Evolutionary conservation across 2,797 vertebrate genomes (phyloP).

Genomic region (Rhinichthys osculus): DNA sequence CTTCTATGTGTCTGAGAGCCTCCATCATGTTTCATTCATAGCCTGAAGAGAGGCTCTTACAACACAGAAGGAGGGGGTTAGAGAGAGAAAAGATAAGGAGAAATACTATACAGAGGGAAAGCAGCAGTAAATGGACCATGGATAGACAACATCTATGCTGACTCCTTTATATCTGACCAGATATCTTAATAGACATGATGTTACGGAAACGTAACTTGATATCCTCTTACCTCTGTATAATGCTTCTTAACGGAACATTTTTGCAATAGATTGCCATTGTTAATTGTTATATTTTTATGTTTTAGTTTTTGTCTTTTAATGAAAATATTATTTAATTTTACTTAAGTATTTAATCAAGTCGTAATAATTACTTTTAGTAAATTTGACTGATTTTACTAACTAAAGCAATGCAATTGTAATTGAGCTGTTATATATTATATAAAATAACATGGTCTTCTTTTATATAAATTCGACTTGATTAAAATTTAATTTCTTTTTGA

Average conservation of each 20-base stretch:
- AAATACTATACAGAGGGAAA: background rate
- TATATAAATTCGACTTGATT: background rate
- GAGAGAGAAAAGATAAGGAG: constrained; percentile 16
- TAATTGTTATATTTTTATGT: background rate
- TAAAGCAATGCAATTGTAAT: background rate
- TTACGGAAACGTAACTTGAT: background rate
- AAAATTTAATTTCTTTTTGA: background rate
- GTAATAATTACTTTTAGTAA: background rate
- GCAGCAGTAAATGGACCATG: background rate
- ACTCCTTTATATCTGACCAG: background rate
- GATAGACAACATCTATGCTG: background rate
- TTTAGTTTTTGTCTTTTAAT: background rate
- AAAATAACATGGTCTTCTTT: background rate
- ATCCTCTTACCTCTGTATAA: too few species aligned
- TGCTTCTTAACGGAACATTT: background rate
- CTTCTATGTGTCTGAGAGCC: constrained; percentile 28
- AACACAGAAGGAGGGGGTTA: constrained; percentile 11
- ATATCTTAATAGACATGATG: background rate
- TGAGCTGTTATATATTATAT: background rate
- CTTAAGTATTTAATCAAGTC: background rate
- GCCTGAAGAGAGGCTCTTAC: background rate
- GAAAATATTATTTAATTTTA: background rate
- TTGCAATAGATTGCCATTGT: background rate
- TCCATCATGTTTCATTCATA: constrained; percentile 54
- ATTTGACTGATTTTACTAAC: background rate